phyloP scores from a whole-genome alignment of 2,113 vertebrate genomes.

The Dromas ardeola region DNA sequence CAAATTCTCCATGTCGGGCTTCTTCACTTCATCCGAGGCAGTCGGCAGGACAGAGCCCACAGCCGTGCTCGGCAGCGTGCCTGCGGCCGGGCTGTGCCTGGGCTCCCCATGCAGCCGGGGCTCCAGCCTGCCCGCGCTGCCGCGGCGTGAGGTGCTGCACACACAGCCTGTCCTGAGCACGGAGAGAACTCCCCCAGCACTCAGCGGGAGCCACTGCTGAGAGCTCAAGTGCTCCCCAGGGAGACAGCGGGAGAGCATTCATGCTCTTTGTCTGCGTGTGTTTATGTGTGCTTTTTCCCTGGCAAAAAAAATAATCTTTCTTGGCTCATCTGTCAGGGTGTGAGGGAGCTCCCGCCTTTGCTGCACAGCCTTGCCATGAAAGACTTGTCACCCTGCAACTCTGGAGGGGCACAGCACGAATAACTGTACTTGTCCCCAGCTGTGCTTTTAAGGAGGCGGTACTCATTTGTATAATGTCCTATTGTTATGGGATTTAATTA shows the following conservation, averaged over 20 bases:
- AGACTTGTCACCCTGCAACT: neutral
- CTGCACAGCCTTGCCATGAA: neutral
- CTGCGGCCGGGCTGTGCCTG: neutral
- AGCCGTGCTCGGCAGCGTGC: accelerated
- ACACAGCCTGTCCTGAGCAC: accelerated
- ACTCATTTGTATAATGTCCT: neutral
- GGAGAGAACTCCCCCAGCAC: neutral
- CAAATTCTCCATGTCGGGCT: neutral
- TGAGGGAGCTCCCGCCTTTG: neutral
- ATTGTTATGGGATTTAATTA: slow-evolving; percentile 57
- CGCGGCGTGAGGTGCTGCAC: neutral
- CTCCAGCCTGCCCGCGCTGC: neutral
- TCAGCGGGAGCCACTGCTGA: accelerated
- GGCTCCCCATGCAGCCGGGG: neutral
- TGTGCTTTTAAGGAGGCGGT: slow-evolving; percentile 21
- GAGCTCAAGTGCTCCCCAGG: neutral
- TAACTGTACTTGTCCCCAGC: neutral
- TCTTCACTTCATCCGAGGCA: neutral
- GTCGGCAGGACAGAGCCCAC: neutral
- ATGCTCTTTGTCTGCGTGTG: neutral
- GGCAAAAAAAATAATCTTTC: neutral
- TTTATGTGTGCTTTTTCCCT: neutral
- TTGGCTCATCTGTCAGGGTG: neutral
- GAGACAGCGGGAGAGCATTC: neutral
- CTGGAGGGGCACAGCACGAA: neutral